Percentiles rank a stretch among this genome's conserved stretches.
phyloP scores from a whole-genome alignment of 2,888 invertebrate genomes.

The Eupithecia exiguata region DNA sequence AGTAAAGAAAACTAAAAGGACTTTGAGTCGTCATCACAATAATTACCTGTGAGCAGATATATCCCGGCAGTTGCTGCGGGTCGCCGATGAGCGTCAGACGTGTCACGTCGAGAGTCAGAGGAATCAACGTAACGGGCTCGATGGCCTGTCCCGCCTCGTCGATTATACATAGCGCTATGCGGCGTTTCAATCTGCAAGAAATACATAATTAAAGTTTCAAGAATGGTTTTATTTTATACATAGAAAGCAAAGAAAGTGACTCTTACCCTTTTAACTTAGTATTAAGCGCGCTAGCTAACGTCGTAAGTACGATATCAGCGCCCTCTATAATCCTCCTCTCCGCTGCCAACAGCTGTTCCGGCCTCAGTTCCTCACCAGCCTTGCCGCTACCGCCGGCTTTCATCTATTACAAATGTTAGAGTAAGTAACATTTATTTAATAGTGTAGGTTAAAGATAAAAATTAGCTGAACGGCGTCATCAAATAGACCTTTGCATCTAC shows the following conservation, averaged over 20 bases:
- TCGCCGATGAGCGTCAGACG: conserved; percentile 94
- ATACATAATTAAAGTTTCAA: background rate
- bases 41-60: conserved; percentile 86
- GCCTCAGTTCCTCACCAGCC: conserved; percentile 51
- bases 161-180: conserved; percentile 88
- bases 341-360: conserved; percentile 58
- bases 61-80: conserved; percentile 92
- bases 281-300: conserved; percentile 84
- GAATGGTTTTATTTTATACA: too few relatives aligned
- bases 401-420: conserved; percentile 28
- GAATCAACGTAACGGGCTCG: conserved; percentile 92
- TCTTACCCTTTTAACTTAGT: conserved; percentile 69
- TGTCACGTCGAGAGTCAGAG: conserved; percentile 89
- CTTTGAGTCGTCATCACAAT: too few relatives aligned
- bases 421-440: background rate
- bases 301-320: conserved; percentile 89
- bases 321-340: conserved; percentile 77
- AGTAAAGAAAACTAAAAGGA: too few relatives aligned
- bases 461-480: background rate
- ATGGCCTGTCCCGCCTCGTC: conserved; percentile 95
- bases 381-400: conserved; percentile 43
- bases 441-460: background rate
- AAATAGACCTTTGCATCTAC: too few relatives aligned
- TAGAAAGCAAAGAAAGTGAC: background rate
- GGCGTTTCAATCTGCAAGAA: conserved; percentile 62